Evolutionary conservation across 2,797 vertebrate genomes (phyloP), one percentile per base, ranked within the genome.

Genomic region (Sebastes vulpes): DNA sequence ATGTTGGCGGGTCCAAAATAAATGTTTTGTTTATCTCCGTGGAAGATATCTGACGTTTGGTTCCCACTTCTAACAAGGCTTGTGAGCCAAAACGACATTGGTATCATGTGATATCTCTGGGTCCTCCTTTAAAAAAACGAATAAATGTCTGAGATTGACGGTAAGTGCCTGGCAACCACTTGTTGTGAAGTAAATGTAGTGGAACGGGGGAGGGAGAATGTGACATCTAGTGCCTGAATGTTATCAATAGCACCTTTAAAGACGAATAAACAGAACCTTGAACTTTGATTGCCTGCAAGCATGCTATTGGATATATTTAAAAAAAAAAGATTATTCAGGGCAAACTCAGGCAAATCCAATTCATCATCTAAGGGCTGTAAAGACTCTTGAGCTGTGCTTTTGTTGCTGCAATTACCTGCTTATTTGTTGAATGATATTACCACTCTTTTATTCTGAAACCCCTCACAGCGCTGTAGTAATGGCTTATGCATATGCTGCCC

Each of bases 401-500:
- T 63, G 2, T 73, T 2, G 5, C n/a, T 69, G 14, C 56, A 46
- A 35, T 74, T 32, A 52, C 58, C 58, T 69, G 38, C 32, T 53
- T 56, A 59, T 79, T 35, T 74, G 4, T 20, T 59, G 3, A 65
- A 46, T 29, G 18, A 8, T 42, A 38, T 32, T 10, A 0, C 32
- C 5, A 9, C 26, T 4, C 50, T 50, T 83, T 68, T 46, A 35
- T 64, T 61, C 48, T 38, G 14, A 74, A 65, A 32, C 6, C 10
- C 16, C 63, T 72, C 28, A 35, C 48, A 25, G 10, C 31, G 1
- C 1, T 18, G 10, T 48, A 20, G 32, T 86, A 92, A 90, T 92
- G 70, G 53, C 23, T 93, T 91, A 69, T 12, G 31, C 93, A 88
- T 18, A 82, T 92, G 90, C 76, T 68, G 80, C 86, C 64, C 61